These are phyloP conservation scores for Pseudotriccus pelzelni DNA, from an alignment of 2,797 vertebrate species.

Conservation along the genomic window DNA sequence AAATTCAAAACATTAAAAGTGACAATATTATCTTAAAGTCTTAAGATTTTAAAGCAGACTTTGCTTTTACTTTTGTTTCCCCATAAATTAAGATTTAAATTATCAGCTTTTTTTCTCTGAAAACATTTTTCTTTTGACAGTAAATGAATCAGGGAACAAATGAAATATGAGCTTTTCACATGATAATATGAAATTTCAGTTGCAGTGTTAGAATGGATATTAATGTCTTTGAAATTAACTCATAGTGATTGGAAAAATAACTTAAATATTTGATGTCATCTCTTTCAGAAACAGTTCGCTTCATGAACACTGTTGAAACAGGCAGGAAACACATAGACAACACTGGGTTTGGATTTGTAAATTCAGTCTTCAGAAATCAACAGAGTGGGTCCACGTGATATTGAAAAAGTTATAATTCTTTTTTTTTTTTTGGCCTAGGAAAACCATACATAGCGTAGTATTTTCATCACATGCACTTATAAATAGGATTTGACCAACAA, in stretches of 20 bases:
- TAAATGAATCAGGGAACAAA: background rate
- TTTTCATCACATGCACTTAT: background rate
- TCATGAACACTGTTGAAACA: background rate
- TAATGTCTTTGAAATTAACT: background rate
- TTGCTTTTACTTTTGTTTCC: background rate
- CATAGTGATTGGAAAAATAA: background rate
- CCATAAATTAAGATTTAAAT: background rate
- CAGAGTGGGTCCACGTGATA: accelerated
- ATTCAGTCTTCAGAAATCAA: background rate
- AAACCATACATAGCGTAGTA: background rate
- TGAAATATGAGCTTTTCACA: background rate
- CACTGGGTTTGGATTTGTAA: background rate
- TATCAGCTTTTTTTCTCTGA: background rate
- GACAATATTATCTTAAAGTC: background rate
- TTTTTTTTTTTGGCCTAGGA: background rate
- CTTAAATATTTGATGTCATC: background rate
- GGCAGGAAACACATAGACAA: background rate
- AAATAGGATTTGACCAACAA: background rate
- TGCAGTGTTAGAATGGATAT: background rate
- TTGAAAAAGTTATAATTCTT: background rate
- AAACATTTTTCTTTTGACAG: background rate
- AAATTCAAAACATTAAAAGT: background rate
- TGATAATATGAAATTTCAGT: background rate
- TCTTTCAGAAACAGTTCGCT: background rate
- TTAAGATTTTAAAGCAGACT: background rate